Evolutionary conservation across 2,113 vertebrate genomes (phyloP).

Genomic region (Petrocephalus zakoni): DNA sequence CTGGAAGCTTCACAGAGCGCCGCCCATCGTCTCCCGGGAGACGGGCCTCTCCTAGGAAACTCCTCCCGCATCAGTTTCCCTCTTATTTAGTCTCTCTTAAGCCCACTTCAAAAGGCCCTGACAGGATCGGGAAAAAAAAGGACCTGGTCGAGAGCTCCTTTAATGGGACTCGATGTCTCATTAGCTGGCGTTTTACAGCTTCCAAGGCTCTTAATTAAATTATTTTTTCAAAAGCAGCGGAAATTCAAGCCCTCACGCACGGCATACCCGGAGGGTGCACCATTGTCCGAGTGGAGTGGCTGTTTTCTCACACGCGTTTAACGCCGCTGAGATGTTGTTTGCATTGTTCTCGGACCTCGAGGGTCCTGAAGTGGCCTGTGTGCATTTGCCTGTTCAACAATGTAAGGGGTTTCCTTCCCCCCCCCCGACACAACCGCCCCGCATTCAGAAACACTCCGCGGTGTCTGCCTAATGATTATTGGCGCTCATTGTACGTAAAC

Average conservation of each 20-base stretch:
- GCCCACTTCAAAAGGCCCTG: constrained; percentile 28
- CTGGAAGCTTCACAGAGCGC: background rate
- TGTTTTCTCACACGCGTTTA: constrained; percentile 22
- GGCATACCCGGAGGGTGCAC: constrained; percentile 23
- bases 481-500: constrained; percentile 31
- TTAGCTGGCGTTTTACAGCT: constrained; percentile 29
- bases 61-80: background rate
- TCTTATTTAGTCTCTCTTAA: constrained; percentile 20
- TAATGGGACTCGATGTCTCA: constrained; percentile 32
- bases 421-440: constrained; percentile 23
- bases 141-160: constrained; percentile 31
- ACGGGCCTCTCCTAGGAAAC: constrained; percentile 16
- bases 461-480: constrained; percentile 36
- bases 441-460: constrained; percentile 36
- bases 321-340: constrained; percentile 16
- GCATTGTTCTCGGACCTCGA: constrained; percentile 27
- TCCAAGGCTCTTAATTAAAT: constrained; percentile 40
- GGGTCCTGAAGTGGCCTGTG: constrained; percentile 19
- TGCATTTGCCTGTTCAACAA: background rate
- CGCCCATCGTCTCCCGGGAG: background rate
- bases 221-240: constrained; percentile 33
- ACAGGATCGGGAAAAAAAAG: constrained; percentile 21
- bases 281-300: constrained; percentile 16
- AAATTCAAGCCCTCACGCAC: constrained; percentile 17
- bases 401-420: background rate